Evolutionary conservation across 2,888 invertebrate species (phyloP), one percentile per base, ranked within the genome.

Genomic region (Parnassius orleans): DNA sequence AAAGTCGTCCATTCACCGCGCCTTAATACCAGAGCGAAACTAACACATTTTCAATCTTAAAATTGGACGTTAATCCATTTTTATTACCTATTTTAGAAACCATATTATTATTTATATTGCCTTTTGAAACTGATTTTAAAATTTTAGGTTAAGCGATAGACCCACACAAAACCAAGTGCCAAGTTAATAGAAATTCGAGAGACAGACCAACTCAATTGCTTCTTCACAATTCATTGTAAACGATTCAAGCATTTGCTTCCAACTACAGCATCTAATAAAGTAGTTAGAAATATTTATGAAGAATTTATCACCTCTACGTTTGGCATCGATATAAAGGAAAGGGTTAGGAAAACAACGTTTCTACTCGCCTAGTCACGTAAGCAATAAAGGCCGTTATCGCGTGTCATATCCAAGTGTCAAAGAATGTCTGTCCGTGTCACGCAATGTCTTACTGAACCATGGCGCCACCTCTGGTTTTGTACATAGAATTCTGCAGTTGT

Each of bases 401-500:
- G 75, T 76, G 72, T 75, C 74, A 73, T 71, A 75, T 72, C 72
- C 73, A 71, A 56, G 66, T 72, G 69, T 69, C 74, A 71, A 76
- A 65, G 76, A 74, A 72, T 74, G 76, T 75, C 73, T 72, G 72
- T 69, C 67, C 72, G 63, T 69, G 73, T 74, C 80, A 81, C 79
- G 79, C 78, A 71, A 73, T 74, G 77, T 71, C 72, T 79, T 72
- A 70, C 74, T 67, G 68, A 71, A 67, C 66, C 68, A 72, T 86
- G 88, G 88, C 88, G 88, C 88, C 88, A 87, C 80, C 80, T 72
- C 69, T 66, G 63, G 62, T 73, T 70, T 64, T 65, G 70, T 83
- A 73, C 78, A 71, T 61, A 67, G 76, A 67, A 48, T 14, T 2
- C 14, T 14, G 48, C 48, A 14, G 64, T 63, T 66, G 66, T 70